Percentiles rank a stretch among this genome's conserved stretches.
phyloP scores from a whole-genome alignment of 2,797 vertebrate species.

The Acanthurus tractus region DNA sequence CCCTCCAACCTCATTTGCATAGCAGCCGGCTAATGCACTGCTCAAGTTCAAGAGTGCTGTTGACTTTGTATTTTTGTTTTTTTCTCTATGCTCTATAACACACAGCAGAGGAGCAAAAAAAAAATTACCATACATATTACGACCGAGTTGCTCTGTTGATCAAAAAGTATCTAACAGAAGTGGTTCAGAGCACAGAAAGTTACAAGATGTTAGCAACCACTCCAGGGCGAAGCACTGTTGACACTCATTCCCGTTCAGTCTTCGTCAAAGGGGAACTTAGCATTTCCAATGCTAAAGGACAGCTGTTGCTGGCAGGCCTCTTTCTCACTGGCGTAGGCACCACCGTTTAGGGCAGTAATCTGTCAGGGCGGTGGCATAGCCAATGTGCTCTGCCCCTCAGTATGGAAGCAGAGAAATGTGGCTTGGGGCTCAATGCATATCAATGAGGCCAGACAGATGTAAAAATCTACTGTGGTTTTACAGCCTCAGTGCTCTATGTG shows the following conservation, averaged over 20 bases:
- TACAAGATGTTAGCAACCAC: slow-evolving; percentile 76
- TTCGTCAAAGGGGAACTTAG: slow-evolving; percentile 80
- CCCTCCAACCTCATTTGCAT: slow-evolving; percentile 76
- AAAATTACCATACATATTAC: slow-evolving; percentile 50
- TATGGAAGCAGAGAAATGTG: slow-evolving; percentile 57
- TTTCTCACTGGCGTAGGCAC: slow-evolving; percentile 51
- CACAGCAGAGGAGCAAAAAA: slow-evolving; percentile 29
- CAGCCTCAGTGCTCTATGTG: slow-evolving; percentile 54
- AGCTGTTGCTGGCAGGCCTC: slow-evolving; percentile 84
- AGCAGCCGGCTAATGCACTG: slow-evolving; percentile 45
- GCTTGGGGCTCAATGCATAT: slow-evolving; percentile 79
- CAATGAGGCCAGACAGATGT: slow-evolving; percentile 87
- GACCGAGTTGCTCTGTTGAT: slow-evolving; percentile 42
- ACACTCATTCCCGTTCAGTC: slow-evolving; percentile 76
- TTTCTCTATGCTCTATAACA: slow-evolving; percentile 7
- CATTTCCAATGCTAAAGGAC: slow-evolving; percentile 83
- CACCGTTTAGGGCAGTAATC: slow-evolving; percentile 70
- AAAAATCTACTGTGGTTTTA: slow-evolving; percentile 74
- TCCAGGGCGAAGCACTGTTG: slow-evolving; percentile 67
- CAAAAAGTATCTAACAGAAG: slow-evolving; percentile 56
- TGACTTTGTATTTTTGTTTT: slow-evolving; percentile 55
- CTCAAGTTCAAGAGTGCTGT: slow-evolving; percentile 71
- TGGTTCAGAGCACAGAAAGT: slow-evolving; percentile 69
- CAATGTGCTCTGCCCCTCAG: slow-evolving; percentile 66
- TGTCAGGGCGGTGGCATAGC: slow-evolving; percentile 68